Conservation (phyloP, 2,113 vertebrate genomes). For the Hydrolagus affinis region DNA sequence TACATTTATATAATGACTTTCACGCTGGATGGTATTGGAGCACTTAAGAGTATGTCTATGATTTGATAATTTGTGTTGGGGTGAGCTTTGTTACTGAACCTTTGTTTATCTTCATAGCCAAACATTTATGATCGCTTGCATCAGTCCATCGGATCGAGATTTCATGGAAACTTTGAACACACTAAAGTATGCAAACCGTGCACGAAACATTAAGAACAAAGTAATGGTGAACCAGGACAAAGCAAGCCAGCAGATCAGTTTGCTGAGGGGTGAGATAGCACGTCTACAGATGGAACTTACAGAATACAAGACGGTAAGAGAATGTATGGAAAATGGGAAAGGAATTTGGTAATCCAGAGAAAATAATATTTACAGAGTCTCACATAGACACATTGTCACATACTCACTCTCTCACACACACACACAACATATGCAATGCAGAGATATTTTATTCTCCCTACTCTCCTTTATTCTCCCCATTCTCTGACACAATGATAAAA, state of each 20-base stretch:
- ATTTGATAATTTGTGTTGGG: not conserved
- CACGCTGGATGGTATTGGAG: too few species aligned
- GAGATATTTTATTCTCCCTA: too few species aligned
- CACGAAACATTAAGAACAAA: slow-evolving; percentile 96
- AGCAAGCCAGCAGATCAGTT: slow-evolving; percentile 90
- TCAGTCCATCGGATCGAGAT: slow-evolving; percentile 92
- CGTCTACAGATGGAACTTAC: slow-evolving; percentile 94
- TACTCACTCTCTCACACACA: too few species aligned
- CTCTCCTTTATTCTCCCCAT: too few species aligned
- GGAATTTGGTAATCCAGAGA: not conserved
- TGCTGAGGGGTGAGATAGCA: slow-evolving; percentile 82
- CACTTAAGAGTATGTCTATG: not conserved
- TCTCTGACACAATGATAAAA: too few species aligned
- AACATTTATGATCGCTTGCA: slow-evolving; percentile 94
- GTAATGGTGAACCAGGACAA: slow-evolving; percentile 91
- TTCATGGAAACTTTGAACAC: slow-evolving; percentile 98
- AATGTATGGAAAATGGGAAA: not conserved
- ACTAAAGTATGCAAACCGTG: slow-evolving; percentile 88
- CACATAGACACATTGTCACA: too few species aligned
- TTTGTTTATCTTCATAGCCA: slow-evolving; percentile 62
- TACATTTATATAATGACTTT: too few species aligned
- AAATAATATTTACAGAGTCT: too few species aligned
- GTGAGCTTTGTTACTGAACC: not conserved
- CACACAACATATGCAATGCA: too few species aligned
- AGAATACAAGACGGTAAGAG: slow-evolving; percentile 89